Evolutionary conservation across 2,888 invertebrate genomes (phyloP), one percentile per base, ranked within the genome.

Genomic region (Acrocera orbiculus): DNA sequence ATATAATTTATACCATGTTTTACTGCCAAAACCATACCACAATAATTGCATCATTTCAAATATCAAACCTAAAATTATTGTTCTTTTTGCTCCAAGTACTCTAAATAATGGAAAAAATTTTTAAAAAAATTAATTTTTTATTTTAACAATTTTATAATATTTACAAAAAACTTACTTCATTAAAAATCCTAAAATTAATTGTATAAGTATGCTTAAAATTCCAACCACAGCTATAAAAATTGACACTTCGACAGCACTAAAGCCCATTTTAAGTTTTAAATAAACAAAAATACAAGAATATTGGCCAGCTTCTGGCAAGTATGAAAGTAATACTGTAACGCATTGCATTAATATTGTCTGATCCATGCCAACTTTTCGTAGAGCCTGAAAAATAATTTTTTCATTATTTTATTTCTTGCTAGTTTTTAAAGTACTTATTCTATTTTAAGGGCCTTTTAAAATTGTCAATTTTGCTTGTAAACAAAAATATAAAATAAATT

Each of bases 261-360:
- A 98, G 45, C 87, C 89, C 81, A 98, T 92, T 51, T 90, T 90
- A 56, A 96, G 69, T 65, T 89, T 89, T 46, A 98, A 71, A 64
- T 98, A 98, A 50, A 98, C 96, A 66, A 98, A 98, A 66, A 98
- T 95, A 65, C 96, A 96, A 38, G 96, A 96, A 65, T 98, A 98
- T 66, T 98, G 93, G 45, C 96, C 96, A 25, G 86, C 86, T 64
- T 99, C 98, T 3, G 98, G 96, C 47, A 98, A 67, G 64, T 98
- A 98, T 15, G 95, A 95, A 37, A 98, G 70, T 60, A 98, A 89
- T 51, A 98, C 96, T 30, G 96, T 86, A 46, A 93, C 80, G 62
- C 96, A 95, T 50, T 98, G 72, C 74, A 96, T 82, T 50, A 96
- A 68, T 52, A 98, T 90, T 43, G 93, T 90, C 50, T 86, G 80